Evolutionary conservation across 2,888 invertebrate species (phyloP).

Genomic region (Apocheima hispidaria): DNA sequence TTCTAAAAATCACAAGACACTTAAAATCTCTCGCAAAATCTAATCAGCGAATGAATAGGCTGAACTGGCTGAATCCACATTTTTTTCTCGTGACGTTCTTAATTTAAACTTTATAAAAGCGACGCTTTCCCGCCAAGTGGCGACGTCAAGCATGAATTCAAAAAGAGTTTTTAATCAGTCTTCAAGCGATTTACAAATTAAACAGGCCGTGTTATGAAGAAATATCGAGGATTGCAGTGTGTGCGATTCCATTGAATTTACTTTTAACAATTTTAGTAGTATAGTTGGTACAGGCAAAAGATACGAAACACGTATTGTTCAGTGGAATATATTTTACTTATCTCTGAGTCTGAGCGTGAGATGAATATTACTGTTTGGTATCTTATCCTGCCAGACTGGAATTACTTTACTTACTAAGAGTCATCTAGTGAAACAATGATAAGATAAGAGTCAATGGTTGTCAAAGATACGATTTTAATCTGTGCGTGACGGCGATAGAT

Average conservation of each 20-base stretch:
- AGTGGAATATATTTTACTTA: neutral
- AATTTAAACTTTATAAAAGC: slow-evolving; percentile 28
- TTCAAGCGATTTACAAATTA: slow-evolving; percentile 86
- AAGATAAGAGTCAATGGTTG: slow-evolving; percentile 6
- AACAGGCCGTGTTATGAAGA: slow-evolving; percentile 84
- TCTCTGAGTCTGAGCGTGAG: slow-evolving; percentile 1
- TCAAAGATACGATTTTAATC: slow-evolving; percentile 1
- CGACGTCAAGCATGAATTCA: slow-evolving; percentile 71
- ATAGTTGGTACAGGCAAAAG: neutral
- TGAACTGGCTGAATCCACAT: slow-evolving; percentile 18
- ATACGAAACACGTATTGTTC: neutral
- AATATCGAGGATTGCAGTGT: slow-evolving; percentile 67
- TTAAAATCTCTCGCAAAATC: slow-evolving; percentile 18
- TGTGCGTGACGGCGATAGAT: neutral
- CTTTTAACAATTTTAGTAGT: neutral
- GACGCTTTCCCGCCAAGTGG: slow-evolving; percentile 38
- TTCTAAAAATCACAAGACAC: slow-evolving; percentile 14
- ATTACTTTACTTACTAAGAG: neutral
- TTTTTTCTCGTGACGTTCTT: slow-evolving; percentile 39
- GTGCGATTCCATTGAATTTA: slow-evolving; percentile 60
- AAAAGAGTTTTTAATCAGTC: slow-evolving; percentile 85
- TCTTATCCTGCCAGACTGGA: neutral
- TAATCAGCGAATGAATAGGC: slow-evolving; percentile 24
- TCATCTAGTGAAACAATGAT: slow-evolving; percentile 1
- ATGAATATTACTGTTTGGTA: neutral